phyloP scores from a whole-genome alignment of 2,113 vertebrate genomes.

The Progne subis region DNA sequence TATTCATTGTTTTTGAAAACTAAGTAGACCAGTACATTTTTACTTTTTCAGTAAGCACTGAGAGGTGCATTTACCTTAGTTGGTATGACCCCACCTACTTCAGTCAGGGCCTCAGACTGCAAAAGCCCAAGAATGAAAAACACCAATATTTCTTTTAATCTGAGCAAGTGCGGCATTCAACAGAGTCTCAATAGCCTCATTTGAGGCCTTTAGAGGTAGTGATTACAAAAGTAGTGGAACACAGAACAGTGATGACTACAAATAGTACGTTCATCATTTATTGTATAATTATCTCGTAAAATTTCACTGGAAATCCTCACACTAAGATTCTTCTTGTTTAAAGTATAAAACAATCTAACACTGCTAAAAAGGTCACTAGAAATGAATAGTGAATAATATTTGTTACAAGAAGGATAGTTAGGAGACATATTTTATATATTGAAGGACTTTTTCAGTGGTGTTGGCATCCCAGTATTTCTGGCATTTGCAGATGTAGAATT shows the following conservation, averaged over 20 bases:
- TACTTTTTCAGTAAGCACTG: background rate
- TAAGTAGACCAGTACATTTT: background rate
- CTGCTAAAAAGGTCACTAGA: constrained; percentile 41
- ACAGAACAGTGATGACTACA: background rate
- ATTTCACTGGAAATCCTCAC: background rate
- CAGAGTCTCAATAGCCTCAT: background rate
- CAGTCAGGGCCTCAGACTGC: background rate
- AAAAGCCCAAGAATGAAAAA: background rate
- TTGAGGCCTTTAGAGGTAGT: background rate
- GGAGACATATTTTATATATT: constrained; percentile 24
- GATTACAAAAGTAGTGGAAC: background rate
- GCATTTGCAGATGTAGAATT: constrained; percentile 45
- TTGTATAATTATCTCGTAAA: constrained; percentile 10
- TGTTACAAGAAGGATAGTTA: constrained; percentile 47
- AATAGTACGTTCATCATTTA: background rate
- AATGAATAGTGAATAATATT: constrained; percentile 68
- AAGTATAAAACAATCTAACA: constrained; percentile 31
- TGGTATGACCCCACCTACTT: background rate
- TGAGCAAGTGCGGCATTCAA: background rate
- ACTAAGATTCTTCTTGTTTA: constrained; percentile 32
- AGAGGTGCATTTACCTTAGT: background rate
- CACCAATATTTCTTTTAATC: background rate
- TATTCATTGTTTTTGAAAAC: background rate
- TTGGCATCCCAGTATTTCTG: constrained; percentile 28
- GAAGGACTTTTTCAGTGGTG: constrained; percentile 61